Base-by-base conservation (phyloP, 2,797 vertebrate genomes). In the Liasis olivaceus region DNA sequence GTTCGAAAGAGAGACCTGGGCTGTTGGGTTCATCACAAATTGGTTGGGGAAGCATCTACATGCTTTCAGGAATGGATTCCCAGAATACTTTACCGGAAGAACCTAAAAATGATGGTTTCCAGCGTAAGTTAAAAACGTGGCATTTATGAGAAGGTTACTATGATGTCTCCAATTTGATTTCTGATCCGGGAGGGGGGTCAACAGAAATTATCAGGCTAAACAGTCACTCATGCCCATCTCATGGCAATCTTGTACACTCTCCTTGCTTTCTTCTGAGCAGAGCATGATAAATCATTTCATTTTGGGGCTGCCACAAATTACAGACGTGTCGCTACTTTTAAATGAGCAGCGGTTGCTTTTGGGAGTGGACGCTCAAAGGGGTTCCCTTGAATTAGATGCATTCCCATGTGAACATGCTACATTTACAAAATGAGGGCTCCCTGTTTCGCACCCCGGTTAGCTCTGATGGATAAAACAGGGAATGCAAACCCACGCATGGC, bases 381-480 rank as follows among this genome's bases (percentile, higher is more conserved):
- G 17, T 95, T 95, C 95, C 84, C 87, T 72, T 88, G 85, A 89
- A 85, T 88, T 0, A 0, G 88, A 94, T 94, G 93, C 54, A 90
- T 69, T 93, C 81, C 91, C 93, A 92, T 90, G 94, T 94, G 5
- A 72, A 94, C 92, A 94, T 90, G 91, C 90, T 94, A 84, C 88
- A 92, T 93, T 96, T 96, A 95, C 94, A 96, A 96, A 97, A 0
- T n/a, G 14, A 60, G 26, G 31, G 12, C 9, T 7, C 1, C 6
- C 51, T 0, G 1, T 24, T 31, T 15, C 62, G 4, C 28, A 11
- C 11, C 60, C n/a, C 93, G 95, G 95, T 94, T 95, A 96, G 97
- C 92, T 94, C 96, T 81, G 90, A 95, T 94, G 95, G 95, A 90
- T 22, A n/a, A 97, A 95, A 96, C 1, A 91, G 95, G 96, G 95